Base-by-base conservation (phyloP, 2,113 vertebrate species). In the Actinemys pallida region DNA sequence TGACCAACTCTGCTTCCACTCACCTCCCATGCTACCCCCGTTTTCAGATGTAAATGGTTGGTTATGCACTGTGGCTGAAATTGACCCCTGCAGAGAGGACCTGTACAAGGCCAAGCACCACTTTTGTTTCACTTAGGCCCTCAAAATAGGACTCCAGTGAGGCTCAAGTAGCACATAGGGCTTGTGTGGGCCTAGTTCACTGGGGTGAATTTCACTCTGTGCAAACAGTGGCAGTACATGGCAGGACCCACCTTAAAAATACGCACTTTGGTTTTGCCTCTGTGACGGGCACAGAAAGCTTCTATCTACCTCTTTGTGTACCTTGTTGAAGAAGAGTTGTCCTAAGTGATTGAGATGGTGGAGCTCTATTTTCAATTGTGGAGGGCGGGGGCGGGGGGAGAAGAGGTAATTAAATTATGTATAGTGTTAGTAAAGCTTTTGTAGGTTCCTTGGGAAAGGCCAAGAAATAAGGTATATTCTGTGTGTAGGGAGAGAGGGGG, bases 261-360 rank as follows among this genome's bases (percentile, higher is more conserved):
- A 20, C 83, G 12, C 54, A 3, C 20, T 85, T 27, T 25, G 0
- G 35, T 87, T 83, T 89, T 79, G 2, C 5, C 20, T 4, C 3
- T 10, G 84, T 56, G 54, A 31, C 4, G 31, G 7, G 3, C 84
- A 3, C 1, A 72, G 81, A 59, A 89, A 39, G 20, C 1, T 19
- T 89, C 62, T 84, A 6, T 52, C 93, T 86, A 89, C 24, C 45
- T 85, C 93, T 92, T 3, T 14, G 14, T 16, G 29, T 19, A 87
- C 9, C 31, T 84, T 91, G 14, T 54, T 54, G 62, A 84, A 47
- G 76, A 59, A 93, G 45, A 45, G 11, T 13, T 47, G 24, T 47
- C 45, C 25, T 47, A 47, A 47, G 12, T 47, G 39, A 27, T 39
- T 7, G 0, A 91, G 57, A 57, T 11, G 19, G 1, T 29, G 87